Base-by-base conservation (phyloP, 1,140 invertebrate species). In the Ceratosolen fusciceps region DNA sequence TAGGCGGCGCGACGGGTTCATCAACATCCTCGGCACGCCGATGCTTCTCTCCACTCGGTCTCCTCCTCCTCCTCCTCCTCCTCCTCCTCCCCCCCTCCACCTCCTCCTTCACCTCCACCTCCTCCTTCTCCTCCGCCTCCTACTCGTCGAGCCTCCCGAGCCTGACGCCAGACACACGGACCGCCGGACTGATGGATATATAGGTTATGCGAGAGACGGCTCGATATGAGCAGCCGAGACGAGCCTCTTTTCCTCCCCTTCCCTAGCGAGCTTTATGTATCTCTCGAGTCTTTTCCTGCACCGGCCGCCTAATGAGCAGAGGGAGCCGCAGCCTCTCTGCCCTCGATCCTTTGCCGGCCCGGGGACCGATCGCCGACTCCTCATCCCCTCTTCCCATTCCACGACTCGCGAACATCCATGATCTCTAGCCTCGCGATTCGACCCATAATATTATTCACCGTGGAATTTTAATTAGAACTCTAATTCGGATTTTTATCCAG, bases 1-100 rank as follows among this genome's bases (percentile, higher is more conserved):
- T 80, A 78, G 79, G 81, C 78, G 77, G 81, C 70, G 70, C 77
- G 73, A 81, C 75, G 76, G 74, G 76, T 83, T 83, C 83, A 84
- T 85, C 83, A 83, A 82, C 82, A 82, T 84, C 82, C 77, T 77
- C 65, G 70, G 56, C 39, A 62, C 65, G 75, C 74, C n/a, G 29
- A n/a, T n/a, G n/a, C n/a, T n/a, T n/a, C n/a, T n/a, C n/a, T n/a
- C n/a, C n/a, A n/a, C n/a, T n/a, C n/a, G n/a, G n/a, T n/a, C n/a
- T n/a, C n/a, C n/a, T n/a, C n/a, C n/a, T n/a, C n/a, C n/a, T n/a
- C n/a, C n/a, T n/a, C n/a, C n/a, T n/a, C n/a, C n/a, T n/a, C n/a
- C n/a, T n/a, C n/a, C n/a, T n/a, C n/a, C n/a, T n/a, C n/a, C n/a
- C n/a, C n/a, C n/a, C n/a, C n/a, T n/a, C n/a, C n/a, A n/a, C n/a